phyloP scores from a whole-genome alignment of 2,797 vertebrate species.

The Nannoperca obscura region DNA sequence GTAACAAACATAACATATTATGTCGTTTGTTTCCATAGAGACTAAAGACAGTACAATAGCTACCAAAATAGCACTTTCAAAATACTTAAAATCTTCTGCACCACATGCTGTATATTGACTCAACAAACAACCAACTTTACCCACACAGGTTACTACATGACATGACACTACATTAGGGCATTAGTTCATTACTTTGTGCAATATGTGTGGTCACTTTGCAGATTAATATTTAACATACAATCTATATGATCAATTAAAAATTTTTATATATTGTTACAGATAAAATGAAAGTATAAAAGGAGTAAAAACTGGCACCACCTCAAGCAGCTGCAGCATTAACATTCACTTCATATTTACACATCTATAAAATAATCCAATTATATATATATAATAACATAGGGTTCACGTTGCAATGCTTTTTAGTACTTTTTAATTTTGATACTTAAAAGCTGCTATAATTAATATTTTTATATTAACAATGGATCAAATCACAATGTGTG shows the following conservation, averaged over 20 bases:
- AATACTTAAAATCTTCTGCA: slow-evolving; percentile 1
- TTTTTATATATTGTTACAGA: not conserved
- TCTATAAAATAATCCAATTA: not conserved
- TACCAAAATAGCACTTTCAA: slow-evolving; percentile 15
- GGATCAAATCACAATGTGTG: not conserved
- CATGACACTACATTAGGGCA: not conserved
- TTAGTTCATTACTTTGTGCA: not conserved
- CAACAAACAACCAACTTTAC: not conserved
- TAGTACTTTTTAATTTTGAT: not conserved
- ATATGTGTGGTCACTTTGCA: not conserved
- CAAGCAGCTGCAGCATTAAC: not conserved
- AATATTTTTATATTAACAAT: not conserved
- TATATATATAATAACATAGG: not conserved
- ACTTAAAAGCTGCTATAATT: not conserved
- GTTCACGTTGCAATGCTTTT: not conserved
- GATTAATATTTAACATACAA: not conserved
- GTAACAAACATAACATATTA: slow-evolving; percentile 7
- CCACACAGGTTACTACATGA: not conserved
- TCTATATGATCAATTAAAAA: no score
- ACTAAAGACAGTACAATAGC: slow-evolving; percentile 28
- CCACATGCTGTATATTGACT: not conserved
- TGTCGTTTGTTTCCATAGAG: slow-evolving; percentile 52
- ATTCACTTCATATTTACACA: not conserved
- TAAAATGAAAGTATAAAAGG: not conserved
- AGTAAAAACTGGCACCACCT: not conserved